Conservation (phyloP, 2,113 vertebrate genomes). For the Pontoporia blainvillei region DNA sequence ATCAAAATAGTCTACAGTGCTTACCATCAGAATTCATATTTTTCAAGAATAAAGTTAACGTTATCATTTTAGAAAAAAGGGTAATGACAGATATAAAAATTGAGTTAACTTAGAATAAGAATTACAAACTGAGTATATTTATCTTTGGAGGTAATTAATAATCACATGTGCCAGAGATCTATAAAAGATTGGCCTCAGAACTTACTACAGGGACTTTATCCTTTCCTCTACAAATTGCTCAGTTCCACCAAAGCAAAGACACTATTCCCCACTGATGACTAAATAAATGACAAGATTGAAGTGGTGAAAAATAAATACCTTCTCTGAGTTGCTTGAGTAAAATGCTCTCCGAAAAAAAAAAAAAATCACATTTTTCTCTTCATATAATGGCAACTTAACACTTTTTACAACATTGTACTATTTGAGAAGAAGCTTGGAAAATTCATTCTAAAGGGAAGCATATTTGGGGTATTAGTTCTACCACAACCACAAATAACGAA, state of each 20-base stretch:
- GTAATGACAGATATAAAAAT: slow-evolving; percentile 43
- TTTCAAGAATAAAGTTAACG: slow-evolving; percentile 34
- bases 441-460: background rate
- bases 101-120: slow-evolving; percentile 38
- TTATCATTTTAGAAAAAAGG: slow-evolving; percentile 9
- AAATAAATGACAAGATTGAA: slow-evolving; percentile 73
- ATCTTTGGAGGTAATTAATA: slow-evolving; percentile 55
- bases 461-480: background rate
- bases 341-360: slow-evolving; percentile 29
- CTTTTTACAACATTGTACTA: background rate
- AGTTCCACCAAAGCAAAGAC: slow-evolving; percentile 65
- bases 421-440: background rate
- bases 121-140: slow-evolving; percentile 49
- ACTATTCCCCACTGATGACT: slow-evolving; percentile 65
- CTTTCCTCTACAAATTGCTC: slow-evolving; percentile 65
- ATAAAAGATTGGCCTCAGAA: slow-evolving; percentile 40
- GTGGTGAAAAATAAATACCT: slow-evolving; percentile 64
- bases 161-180: slow-evolving; percentile 31
- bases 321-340: slow-evolving; percentile 49
- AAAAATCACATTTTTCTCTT: slow-evolving; percentile 44
- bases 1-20: background rate
- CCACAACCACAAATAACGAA: background rate
- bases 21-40: slow-evolving; percentile 33
- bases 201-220: slow-evolving; percentile 54
- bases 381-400: slow-evolving; percentile 5